Percentiles rank a stretch among this genome's conserved stretches.
Evolutionary conservation across 1,140 invertebrate species (phyloP).

Genomic region (Drosophila kurseongensis): DNA sequence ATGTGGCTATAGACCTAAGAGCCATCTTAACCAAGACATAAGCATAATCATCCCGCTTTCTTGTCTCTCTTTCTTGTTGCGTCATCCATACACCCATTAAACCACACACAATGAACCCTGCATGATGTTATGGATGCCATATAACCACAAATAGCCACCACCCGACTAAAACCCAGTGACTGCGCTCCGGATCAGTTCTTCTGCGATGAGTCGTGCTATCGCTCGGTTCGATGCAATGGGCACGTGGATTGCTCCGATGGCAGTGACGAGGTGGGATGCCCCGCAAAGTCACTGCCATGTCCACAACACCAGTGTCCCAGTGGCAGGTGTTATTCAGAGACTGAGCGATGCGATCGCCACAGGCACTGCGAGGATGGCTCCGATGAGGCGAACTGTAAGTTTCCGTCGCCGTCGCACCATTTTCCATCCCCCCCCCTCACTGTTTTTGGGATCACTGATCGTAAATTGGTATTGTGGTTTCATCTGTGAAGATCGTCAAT

Average conservation of each 20-base stretch:
- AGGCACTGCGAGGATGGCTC: slow-evolving; percentile 87
- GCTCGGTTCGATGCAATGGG: slow-evolving; percentile 85
- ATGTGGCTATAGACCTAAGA: slow-evolving; percentile 12
- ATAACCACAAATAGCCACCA: slow-evolving; percentile 54
- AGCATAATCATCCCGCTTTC: slow-evolving; percentile 50
- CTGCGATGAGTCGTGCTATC: slow-evolving; percentile 85
- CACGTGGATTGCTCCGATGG: slow-evolving; percentile 85
- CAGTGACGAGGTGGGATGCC: slow-evolving; percentile 85
- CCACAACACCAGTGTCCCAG: slow-evolving; percentile 76
- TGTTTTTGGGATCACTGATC: slow-evolving; percentile 1
- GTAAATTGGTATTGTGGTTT: neutral
- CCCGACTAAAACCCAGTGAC: slow-evolving; percentile 72
- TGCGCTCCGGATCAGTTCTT: slow-evolving; percentile 84
- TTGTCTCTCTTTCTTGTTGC: slow-evolving; percentile 59
- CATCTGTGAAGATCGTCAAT: neutral
- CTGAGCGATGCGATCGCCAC: slow-evolving; percentile 86
- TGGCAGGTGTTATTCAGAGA: slow-evolving; percentile 72
- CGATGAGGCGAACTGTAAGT: slow-evolving; percentile 88
- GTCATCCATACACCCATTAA: slow-evolving; percentile 12
- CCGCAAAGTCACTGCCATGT: slow-evolving; percentile 46
- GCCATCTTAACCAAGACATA: slow-evolving; percentile 1
- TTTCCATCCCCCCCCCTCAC: neutral
- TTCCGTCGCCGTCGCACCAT: slow-evolving; percentile 20
- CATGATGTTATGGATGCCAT: slow-evolving; percentile 16
- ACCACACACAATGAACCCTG: slow-evolving; percentile 24